phyloP scores from a whole-genome alignment of 92 coral and sea anemone species.

The Palythoa heliodiscus region DNA sequence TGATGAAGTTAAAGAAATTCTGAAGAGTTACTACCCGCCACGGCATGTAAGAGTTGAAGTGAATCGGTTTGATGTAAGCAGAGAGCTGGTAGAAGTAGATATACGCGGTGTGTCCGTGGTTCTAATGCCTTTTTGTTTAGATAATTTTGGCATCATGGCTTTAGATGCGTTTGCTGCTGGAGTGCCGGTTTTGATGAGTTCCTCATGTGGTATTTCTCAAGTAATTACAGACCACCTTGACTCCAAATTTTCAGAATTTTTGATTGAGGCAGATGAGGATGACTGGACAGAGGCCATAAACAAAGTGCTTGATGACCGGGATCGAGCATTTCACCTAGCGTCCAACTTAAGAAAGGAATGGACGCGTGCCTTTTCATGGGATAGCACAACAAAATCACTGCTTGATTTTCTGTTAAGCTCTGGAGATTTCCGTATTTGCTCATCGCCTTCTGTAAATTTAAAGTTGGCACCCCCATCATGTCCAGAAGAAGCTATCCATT shows the following conservation, averaged over 20 bases:
- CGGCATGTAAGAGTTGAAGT: slow-evolving; percentile 44
- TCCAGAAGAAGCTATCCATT: slow-evolving; percentile 35
- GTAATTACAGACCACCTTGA: slow-evolving; percentile 45
- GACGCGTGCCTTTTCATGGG: slow-evolving; percentile 64
- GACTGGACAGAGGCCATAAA: slow-evolving; percentile 62
- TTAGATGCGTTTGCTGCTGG: slow-evolving; percentile 61
- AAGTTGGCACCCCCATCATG: slow-evolving; percentile 17
- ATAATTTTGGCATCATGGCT: slow-evolving; percentile 57
- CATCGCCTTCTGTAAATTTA: slow-evolving; percentile 16
- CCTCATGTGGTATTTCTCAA: slow-evolving; percentile 51
- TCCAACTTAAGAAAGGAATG: slow-evolving; percentile 54
- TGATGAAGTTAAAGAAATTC: slow-evolving; percentile 18
- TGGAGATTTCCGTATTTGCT: slow-evolving; percentile 26
- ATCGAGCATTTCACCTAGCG: slow-evolving; percentile 50
- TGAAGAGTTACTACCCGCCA: neutral
- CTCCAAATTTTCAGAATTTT: slow-evolving; percentile 31
- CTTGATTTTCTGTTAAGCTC: slow-evolving; percentile 26
- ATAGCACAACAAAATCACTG: slow-evolving; percentile 36
- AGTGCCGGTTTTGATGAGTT: slow-evolving; percentile 53
- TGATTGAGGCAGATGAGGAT: slow-evolving; percentile 30
- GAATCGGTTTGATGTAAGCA: slow-evolving; percentile 54
- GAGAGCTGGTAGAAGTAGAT: slow-evolving; percentile 50
- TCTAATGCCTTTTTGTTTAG: slow-evolving; percentile 52
- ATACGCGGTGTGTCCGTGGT: slow-evolving; percentile 64
- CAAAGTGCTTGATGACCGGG: slow-evolving; percentile 44